Conservation (phyloP, 2,113 vertebrate species). For the cattle (Bos taurus) region DNA sequence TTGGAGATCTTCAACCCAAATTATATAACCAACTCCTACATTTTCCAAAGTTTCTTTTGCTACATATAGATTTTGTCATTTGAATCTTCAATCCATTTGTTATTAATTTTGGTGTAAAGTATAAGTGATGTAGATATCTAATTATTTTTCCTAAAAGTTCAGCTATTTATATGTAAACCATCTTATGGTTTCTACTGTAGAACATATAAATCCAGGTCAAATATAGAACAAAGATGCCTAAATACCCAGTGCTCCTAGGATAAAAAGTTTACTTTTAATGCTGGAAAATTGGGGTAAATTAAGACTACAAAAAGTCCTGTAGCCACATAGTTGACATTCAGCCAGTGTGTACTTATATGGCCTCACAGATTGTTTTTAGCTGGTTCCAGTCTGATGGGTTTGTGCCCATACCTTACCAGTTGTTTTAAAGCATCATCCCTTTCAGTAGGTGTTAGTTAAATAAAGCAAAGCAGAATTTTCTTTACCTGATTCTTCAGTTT, state of each 20-base stretch:
- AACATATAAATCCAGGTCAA: slow-evolving; percentile 23
- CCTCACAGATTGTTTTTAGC: not conserved
- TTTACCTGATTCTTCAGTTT: slow-evolving; percentile 92
- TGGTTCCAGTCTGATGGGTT: not conserved
- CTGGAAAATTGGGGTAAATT: not conserved
- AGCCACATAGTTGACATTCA: not conserved
- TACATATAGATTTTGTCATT: not conserved
- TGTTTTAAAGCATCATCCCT: slow-evolving; percentile 11
- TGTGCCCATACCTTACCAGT: not conserved
- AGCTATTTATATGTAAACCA: not conserved
- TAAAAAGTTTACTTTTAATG: slow-evolving; percentile 22
- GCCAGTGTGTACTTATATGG: not conserved
- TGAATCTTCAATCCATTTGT: not conserved
- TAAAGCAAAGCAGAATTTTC: not conserved
- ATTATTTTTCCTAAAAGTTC: not conserved
- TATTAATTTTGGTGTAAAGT: not conserved
- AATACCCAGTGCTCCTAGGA: not conserved
- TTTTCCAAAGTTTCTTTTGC: slow-evolving; percentile 35
- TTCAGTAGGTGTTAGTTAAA: not conserved
- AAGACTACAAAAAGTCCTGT: not conserved
- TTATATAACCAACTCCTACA: slow-evolving; percentile 8
- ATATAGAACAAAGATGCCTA: not conserved
- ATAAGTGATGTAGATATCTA: not conserved
- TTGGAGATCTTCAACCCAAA: not conserved
- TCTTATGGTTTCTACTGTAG: not conserved